Conservation (phyloP, 2,113 vertebrate genomes). For the Orientallactaga bullata region DNA sequence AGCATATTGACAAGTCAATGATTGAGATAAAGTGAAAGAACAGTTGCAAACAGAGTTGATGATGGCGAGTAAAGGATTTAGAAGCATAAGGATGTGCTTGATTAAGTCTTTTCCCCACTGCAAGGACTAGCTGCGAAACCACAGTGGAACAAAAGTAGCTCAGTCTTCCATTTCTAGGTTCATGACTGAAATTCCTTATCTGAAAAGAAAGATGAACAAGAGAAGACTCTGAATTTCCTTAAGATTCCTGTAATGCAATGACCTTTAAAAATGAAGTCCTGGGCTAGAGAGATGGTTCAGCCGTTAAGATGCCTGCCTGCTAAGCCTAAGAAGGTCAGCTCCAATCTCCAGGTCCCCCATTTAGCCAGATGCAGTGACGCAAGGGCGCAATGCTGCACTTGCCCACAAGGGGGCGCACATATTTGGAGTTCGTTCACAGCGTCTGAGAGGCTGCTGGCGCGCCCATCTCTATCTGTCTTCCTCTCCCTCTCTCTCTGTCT, state of each 20-base stretch:
- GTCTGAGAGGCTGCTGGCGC: too few species aligned
- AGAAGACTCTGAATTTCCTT: neutral
- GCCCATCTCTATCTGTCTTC: too few species aligned
- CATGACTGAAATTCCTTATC: neutral
- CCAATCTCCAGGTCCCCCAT: too few species aligned
- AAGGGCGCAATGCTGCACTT: too few species aligned
- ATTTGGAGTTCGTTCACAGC: too few species aligned
- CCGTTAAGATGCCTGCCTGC: too few species aligned
- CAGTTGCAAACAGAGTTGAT: neutral
- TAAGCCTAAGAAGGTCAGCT: too few species aligned
- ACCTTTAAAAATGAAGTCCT: neutral
- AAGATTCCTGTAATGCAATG: neutral
- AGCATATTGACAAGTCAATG: neutral
- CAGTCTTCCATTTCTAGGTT: neutral
- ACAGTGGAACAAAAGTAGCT: neutral
- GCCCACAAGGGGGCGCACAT: too few species aligned
- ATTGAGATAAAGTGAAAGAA: neutral
- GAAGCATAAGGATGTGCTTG: neutral
- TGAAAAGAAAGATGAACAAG: neutral
- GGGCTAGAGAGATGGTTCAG: too few species aligned
- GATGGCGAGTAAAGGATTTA: neutral
- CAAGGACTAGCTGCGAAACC: neutral
- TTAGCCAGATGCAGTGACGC: too few species aligned
- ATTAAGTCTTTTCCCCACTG: neutral
- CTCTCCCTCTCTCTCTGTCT: too few species aligned